phyloP scores from a whole-genome alignment of 1,140 invertebrate species.

The Charaxes varanes region DNA sequence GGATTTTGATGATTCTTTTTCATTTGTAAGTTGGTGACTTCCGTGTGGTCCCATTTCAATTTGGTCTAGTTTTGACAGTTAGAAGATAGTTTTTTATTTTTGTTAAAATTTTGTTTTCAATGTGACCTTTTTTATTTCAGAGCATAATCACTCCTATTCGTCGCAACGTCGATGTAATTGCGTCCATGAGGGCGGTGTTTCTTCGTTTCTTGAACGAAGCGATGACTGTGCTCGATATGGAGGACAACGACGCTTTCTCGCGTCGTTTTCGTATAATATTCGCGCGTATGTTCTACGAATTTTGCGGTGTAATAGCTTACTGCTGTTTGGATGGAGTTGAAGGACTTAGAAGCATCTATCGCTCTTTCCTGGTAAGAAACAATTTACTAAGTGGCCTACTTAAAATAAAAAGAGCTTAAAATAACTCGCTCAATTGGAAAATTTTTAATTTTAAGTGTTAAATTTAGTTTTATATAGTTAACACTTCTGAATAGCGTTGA shows the following conservation, averaged over 20 bases:
- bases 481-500: too few species aligned
- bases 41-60: too few species aligned
- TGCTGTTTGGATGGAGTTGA: conserved; percentile 30
- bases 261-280: conserved; percentile 32
- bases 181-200: conserved; percentile 31
- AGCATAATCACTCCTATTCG: conserved; percentile 21
- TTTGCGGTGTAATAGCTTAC: conserved; percentile 31
- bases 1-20: too few species aligned
- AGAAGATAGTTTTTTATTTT: too few species aligned
- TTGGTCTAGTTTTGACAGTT: too few species aligned
- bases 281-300: conserved; percentile 31
- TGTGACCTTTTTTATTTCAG: conserved; percentile 22
- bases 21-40: too few species aligned
- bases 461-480: too few species aligned
- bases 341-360: conserved; percentile 26
- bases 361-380: conserved; percentile 31
- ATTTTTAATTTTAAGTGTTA: too few species aligned
- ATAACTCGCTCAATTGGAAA: too few species aligned
- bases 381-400: too few species aligned
- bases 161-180: conserved; percentile 22
- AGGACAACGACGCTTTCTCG: conserved; percentile 16
- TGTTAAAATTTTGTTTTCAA: too few species aligned
- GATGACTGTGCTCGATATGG: conserved; percentile 3
- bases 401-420: too few species aligned
- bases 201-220: conserved; percentile 16